Evolutionary conservation across 2,797 vertebrate species (phyloP), one percentile per base, ranked within the genome.

Genomic region (Geotrypetes seraphini): DNA sequence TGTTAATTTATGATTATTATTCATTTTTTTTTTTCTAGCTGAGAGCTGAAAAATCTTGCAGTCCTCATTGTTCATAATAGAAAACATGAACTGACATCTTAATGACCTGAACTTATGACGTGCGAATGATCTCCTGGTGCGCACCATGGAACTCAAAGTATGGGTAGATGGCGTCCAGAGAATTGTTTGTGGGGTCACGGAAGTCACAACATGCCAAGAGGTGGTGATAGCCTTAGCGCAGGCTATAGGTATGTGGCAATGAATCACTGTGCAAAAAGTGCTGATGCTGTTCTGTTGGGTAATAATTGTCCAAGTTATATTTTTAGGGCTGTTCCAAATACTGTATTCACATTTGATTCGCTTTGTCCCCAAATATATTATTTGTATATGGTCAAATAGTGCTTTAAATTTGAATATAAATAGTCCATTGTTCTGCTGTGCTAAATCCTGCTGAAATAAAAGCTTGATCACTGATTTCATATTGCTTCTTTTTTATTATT

Each of bases 161-260:
- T 99, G 96, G 96, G 96, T 98, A 46, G 96, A 98, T 44, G 96
- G 95, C 64, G 87, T 97, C 43, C 96, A 98, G 77, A 87, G 96
- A 42, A 93, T 98, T 4, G 92, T 99, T 30, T 99, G 96, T 14
- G 96, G 96, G 7, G 95, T 99, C 70, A 97, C 95, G 0, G 95
- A 99, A 70, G 87, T 86, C 43, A 99, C 96, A 33, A 97, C 95
- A 21, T 99, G 96, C 82, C 94, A 99, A 61, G 96, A 99, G 53
- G 96, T 99, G 41, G 96, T 99, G n/a, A 98, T 99, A 43, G 96
- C 96, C 40, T 79, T 99, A 61, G 96, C 96, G 28, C 96, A 98
- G 65, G 96, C 96, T 3, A 98, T 99, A 60, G 96, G 96, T 98
- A 67, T 66, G 74, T 72, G 31, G 27, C 19, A 24, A 8, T 10